Evolutionary conservation across 2,797 vertebrate genomes (phyloP).

Genomic region (Sebastes vulpes): DNA sequence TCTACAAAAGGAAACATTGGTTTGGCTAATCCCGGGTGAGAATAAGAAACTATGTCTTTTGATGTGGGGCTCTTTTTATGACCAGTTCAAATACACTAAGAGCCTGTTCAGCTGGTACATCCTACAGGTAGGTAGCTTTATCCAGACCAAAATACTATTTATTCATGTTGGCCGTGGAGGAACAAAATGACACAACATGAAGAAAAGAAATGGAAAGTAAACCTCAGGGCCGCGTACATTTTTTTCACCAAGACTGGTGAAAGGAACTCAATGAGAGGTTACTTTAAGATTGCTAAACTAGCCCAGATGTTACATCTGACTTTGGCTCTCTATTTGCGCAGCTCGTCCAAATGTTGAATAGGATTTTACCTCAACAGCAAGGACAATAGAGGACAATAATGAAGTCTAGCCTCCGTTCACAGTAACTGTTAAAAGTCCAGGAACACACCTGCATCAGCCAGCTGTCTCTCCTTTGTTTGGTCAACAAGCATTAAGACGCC

Average conservation of each 20-base stretch:
- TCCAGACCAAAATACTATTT: not conserved
- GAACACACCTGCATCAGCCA: not conserved
- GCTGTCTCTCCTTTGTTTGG: constrained; percentile 16
- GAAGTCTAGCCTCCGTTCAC: not conserved
- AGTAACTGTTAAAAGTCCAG: not conserved
- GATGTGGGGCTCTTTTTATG: not conserved
- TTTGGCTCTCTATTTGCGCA: not conserved
- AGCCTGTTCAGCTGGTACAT: not conserved
- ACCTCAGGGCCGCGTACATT: not conserved
- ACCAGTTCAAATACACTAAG: not conserved
- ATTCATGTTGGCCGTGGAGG: not conserved
- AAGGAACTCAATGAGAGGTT: not conserved
- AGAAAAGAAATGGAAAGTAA: not conserved
- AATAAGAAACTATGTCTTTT: not conserved
- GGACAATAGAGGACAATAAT: not conserved
- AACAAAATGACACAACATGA: not conserved
- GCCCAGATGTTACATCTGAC: too few species aligned
- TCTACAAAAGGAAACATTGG: constrained; percentile 7
- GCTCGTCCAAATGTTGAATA: not conserved
- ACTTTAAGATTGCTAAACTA: not conserved
- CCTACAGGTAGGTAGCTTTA: not conserved
- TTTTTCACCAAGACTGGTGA: too few species aligned
- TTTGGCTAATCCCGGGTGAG: not conserved
- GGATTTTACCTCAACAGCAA: not conserved
- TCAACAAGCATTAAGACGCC: constrained; percentile 24